Evolutionary conservation across 2,888 invertebrate genomes (phyloP).

Genomic region (Hydroisotoma schaefferi): DNA sequence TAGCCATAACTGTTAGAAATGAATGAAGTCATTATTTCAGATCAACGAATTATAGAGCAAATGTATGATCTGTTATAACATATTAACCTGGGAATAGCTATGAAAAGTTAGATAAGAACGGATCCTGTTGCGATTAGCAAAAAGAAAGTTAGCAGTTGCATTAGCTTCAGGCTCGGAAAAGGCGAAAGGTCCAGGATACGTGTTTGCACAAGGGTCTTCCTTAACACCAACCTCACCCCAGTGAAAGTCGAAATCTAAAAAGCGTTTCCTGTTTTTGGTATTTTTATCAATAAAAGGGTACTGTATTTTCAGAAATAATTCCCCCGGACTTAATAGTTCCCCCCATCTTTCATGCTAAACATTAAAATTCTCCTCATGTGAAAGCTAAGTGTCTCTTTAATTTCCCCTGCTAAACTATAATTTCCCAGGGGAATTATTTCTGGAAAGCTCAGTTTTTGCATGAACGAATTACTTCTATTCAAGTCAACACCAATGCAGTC

Average conservation of each 20-base stretch:
- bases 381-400: too few relatives aligned
- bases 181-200: constrained; percentile 56
- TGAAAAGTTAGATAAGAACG: constrained; percentile 63
- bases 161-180: constrained; percentile 59
- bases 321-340: too few relatives aligned
- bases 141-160: constrained; percentile 63
- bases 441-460: neutral
- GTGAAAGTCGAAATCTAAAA: constrained; percentile 51
- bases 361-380: too few relatives aligned
- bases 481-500: constrained; percentile 72
- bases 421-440: neutral
- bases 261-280: too few relatives aligned
- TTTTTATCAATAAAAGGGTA: too few relatives aligned
- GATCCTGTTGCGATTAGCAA: constrained; percentile 50
- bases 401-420: neutral
- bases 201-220: constrained; percentile 52
- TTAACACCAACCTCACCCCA: constrained; percentile 60
- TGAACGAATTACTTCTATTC: constrained; percentile 61
- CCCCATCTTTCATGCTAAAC: too few relatives aligned
- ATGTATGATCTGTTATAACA: neutral
- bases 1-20: constrained; percentile 55
- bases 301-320: too few relatives aligned
- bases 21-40: neutral
- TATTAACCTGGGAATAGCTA: constrained; percentile 61
- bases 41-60: neutral